Base-by-base conservation (phyloP, 2,113 vertebrate species). In the Perccottus glenii region DNA sequence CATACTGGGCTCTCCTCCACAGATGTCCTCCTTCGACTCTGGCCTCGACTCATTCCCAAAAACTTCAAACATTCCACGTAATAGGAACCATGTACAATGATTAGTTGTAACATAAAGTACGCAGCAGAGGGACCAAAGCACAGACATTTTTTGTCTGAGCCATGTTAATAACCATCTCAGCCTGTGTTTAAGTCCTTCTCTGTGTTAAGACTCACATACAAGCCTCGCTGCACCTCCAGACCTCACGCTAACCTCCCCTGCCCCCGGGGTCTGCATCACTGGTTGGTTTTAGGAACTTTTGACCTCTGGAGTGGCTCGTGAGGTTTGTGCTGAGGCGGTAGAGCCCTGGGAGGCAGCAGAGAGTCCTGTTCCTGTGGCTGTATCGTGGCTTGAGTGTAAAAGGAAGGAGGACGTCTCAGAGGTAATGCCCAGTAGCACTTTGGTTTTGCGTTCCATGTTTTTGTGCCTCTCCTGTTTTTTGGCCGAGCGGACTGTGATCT, bases 401-500 rank as follows among this genome's bases (percentile, higher is more conserved):
- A 57, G 63, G 56, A 64, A 12, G 10, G 58, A 77, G 80, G 80
- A 58, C 72, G 69, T 85, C 85, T 67, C 60, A 15, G 38, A 73
- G 84, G 85, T 82, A 60, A 60, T 56, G 73, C 86, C 87, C 88
- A 80, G 90, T 84, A 80, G 76, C 67, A 73, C 81, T 87, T 88
- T 78, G 82, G 89, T 88, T 89, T 87, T 84, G 91, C 90, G 90
- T 92, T 92, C 90, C 91, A 89, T 90, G 81, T 77, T 83, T 88
- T 87, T 86, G 77, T 79, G 91, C 91, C 91, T 94, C 92, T 94
- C 92, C 92, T 93, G 90, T 90, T 93, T 92, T 93, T 91, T 85
- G 87, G 92, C 93, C 91, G 87, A 93, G 87, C 90, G 64, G 90
- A 93, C 91, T 93, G 93, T 93, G 92, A 93, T 92, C 88, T 93